Evolutionary conservation across 2,797 vertebrate genomes (phyloP), one percentile per base, ranked within the genome.

Genomic region (Hoplostethus mediterraneus): DNA sequence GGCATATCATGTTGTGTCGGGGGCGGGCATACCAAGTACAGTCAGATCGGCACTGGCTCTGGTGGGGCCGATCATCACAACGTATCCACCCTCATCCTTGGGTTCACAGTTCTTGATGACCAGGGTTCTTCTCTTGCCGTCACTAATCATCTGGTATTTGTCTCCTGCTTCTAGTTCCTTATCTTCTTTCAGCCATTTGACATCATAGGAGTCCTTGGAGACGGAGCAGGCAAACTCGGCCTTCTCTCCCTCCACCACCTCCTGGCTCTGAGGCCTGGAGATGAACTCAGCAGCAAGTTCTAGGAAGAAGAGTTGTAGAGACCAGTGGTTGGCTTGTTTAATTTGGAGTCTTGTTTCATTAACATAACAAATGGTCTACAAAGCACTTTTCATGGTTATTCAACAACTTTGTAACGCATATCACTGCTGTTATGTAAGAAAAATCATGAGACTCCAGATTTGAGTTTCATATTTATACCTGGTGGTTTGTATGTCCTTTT

Each of bases 221-320:
- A 99, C 96, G 0, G 96, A 92, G 87, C 98, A 99, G 71, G 90
- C 91, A 93, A 99, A 99, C 90, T 97, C 95, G 44, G 96, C 98
- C 83, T 95, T 97, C 87, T 98, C 94, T 77, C 97, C 97, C 80
- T 95, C 94, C 83, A 99, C 95, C 74, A 98, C 95, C 80, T 98
- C 97, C 86, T 95, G 90, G 78, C 93, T 96, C 77, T 96, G 94
- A 65, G 98, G 98, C 85, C 95, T 95, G 62, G 96, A 95, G 86
- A 97, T 95, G 89, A 99, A 99, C 90, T 99, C 98, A 53, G 98
- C 97, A n/a, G 98, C 97, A 84, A 99, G 94, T 92, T 99, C 98
- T 99, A 80, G 73, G 93, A 90, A 66, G 16, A 63, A 14, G 12
- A 67, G 47, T 53, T 31, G 30, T 61, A 33, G 45, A 33, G 47